Conservation (phyloP, 2,888 invertebrate species). For the Gerosis bhagava region DNA sequence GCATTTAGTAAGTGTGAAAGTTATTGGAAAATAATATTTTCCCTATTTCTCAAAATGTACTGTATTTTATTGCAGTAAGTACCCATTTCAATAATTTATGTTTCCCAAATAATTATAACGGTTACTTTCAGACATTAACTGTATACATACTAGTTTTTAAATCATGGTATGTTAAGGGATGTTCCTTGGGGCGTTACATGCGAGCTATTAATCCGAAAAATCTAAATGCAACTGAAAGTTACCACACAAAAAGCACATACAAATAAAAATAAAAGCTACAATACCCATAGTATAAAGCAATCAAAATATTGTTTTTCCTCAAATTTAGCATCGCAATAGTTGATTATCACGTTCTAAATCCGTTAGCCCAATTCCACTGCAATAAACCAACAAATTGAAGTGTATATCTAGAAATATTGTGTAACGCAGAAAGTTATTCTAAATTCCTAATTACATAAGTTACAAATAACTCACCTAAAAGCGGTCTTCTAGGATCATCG, state of each 20-base stretch:
- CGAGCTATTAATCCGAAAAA: too few species aligned
- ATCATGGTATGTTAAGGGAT: too few species aligned
- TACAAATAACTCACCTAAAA: slow-evolving; percentile 37
- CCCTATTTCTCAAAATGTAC: too few species aligned
- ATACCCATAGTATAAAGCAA: slow-evolving; percentile 14
- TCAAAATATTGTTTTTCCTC: not conserved
- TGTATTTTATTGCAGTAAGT: too few species aligned
- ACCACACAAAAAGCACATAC: not conserved
- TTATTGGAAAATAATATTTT: too few species aligned
- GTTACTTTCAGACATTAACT: too few species aligned
- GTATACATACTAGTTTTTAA: too few species aligned
- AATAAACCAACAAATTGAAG: slow-evolving; percentile 17
- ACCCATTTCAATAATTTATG: too few species aligned
- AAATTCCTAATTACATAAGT: slow-evolving; percentile 5
- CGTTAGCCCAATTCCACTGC: slow-evolving; percentile 11
- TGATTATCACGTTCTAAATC: slow-evolving; percentile 1
- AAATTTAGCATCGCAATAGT: not conserved
- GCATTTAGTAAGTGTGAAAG: too few species aligned
- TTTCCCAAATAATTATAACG: too few species aligned
- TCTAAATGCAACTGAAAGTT: too few species aligned
- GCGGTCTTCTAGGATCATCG: slow-evolving; percentile 40
- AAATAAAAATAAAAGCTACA: not conserved
- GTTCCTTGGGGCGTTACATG: too few species aligned
- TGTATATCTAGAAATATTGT: slow-evolving; percentile 6
- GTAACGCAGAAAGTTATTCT: not conserved